Conservation (phyloP, 2,888 invertebrate species). For the Stegophylla sp. region DNA sequence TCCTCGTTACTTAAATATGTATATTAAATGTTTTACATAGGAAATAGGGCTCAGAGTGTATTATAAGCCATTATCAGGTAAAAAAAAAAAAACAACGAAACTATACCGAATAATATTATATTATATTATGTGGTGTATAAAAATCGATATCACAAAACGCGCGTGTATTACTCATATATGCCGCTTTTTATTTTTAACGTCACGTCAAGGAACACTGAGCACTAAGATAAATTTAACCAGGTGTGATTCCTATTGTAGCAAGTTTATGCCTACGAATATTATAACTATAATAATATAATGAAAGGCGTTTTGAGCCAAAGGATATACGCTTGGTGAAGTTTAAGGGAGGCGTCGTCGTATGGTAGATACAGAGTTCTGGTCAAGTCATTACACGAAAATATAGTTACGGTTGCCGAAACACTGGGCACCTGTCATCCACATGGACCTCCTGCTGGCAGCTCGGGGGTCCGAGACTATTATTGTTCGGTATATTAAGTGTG, state of each 20-base stretch:
- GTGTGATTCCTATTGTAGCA: constrained; percentile 44
- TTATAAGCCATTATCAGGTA: neutral
- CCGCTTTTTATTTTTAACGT: constrained; percentile 9
- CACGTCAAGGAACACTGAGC: constrained; percentile 37
- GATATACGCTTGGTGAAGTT: constrained; percentile 54
- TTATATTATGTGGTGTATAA: neutral
- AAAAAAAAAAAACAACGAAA: neutral
- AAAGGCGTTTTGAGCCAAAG: constrained; percentile 42
- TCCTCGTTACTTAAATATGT: neutral
- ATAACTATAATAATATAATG: constrained; percentile 5
- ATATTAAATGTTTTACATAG: neutral
- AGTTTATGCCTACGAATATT: neutral
- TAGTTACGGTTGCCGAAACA: constrained; percentile 52
- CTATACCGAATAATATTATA: neutral
- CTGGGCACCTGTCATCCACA: neutral
- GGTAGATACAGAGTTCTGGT: too few species aligned
- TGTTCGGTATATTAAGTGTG: constrained; percentile 12
- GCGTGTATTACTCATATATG: neutral
- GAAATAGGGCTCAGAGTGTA: neutral
- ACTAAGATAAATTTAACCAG: constrained; percentile 41
- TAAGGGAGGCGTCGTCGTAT: constrained; percentile 25
- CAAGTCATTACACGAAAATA: constrained; percentile 5
- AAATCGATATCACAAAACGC: constrained; percentile 20
- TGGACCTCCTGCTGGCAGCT: constrained; percentile 35
- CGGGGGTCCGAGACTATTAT: neutral